phyloP scores from a whole-genome alignment of 2,797 vertebrate genomes.

The Falco peregrinus region DNA sequence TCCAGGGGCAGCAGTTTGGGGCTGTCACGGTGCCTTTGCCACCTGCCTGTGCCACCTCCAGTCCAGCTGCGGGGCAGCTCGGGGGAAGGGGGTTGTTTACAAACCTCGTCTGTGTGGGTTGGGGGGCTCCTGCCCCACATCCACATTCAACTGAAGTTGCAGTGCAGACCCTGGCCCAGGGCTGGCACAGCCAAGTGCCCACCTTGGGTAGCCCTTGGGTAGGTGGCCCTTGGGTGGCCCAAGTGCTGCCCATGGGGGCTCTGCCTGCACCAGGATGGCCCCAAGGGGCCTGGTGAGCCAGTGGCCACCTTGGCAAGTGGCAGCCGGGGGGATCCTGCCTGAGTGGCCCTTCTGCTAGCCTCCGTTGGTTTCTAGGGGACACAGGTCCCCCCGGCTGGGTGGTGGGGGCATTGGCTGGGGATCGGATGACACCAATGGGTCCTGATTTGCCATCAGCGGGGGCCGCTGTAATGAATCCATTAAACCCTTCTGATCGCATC shows the following conservation, averaged over 20 bases:
- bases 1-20: neutral
- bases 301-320: fast-evolving
- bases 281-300: fast-evolving
- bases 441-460: neutral
- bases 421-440: fast-evolving
- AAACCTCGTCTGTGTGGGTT: fast-evolving
- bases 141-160: fast-evolving
- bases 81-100: neutral
- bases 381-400: neutral
- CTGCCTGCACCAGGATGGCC: neutral
- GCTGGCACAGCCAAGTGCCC: neutral
- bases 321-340: fast-evolving
- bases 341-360: neutral
- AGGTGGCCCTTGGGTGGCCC: neutral
- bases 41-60: neutral
- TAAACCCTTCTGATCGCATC: neutral
- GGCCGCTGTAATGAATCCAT: neutral
- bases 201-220: fast-evolving
- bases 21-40: fast-evolving
- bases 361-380: neutral
- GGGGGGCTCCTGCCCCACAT: neutral
- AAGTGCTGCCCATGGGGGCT: neutral
- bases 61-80: neutral
- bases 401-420: too few relatives aligned
- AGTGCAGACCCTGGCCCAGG: fast-evolving